These are phyloP conservation scores for Pelusios castaneus DNA, from an alignment of 2,113 vertebrate genomes.

Conservation along the genomic window DNA sequence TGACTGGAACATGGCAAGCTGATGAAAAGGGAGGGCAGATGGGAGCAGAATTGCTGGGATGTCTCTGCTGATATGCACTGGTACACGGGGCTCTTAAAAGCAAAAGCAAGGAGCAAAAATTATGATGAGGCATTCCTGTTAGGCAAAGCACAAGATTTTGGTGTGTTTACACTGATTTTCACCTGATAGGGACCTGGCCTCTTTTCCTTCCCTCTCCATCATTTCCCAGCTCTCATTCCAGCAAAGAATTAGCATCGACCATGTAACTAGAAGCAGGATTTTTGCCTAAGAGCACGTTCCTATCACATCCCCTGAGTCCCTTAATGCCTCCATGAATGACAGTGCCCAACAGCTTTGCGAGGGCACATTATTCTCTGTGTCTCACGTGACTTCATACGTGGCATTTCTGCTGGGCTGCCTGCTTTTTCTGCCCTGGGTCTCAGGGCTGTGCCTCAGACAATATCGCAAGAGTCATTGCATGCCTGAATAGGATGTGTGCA, in stretches of 20 bases:
- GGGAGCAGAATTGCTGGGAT: background rate
- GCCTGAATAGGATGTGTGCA: background rate
- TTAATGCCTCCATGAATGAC: background rate
- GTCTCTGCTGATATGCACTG: background rate
- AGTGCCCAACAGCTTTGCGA: background rate
- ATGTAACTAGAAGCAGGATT: too few species aligned
- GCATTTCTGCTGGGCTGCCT: background rate
- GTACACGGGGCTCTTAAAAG: background rate
- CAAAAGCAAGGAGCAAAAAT: background rate
- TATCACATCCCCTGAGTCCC: background rate
- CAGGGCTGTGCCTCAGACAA: too few species aligned
- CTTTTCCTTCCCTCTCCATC: background rate
- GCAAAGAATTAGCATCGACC: too few species aligned
- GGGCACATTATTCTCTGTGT: rapidly evolving
- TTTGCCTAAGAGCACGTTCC: background rate
- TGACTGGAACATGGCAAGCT: background rate
- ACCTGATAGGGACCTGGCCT: background rate
- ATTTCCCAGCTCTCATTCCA: background rate
- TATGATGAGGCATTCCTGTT: background rate
- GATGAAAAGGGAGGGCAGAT: background rate
- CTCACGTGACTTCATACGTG: background rate
- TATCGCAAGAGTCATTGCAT: background rate
- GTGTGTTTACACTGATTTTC: background rate
- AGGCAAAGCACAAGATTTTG: background rate
- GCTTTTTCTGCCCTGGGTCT: background rate